Conservation (phyloP, 2,888 invertebrate species). For the Eupithecia inturbata region DNA sequence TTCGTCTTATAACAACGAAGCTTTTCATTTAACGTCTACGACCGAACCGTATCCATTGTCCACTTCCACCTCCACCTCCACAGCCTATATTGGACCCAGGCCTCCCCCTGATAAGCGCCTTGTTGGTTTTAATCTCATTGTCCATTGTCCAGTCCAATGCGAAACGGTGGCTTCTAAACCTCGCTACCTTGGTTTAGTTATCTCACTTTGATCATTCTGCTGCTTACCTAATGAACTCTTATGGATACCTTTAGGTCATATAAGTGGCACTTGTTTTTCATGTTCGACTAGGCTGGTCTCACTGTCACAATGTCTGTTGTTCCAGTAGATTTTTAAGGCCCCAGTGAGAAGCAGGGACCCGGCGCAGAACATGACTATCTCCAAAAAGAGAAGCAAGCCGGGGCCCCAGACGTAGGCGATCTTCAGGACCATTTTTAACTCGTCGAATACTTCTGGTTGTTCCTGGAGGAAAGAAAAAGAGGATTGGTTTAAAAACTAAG, state of each 20-base stretch:
- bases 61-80: no score
- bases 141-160: neutral
- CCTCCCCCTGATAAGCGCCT: no score
- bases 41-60: neutral
- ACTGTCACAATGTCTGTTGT: constrained; percentile 19
- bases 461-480: constrained; percentile 52
- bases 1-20: neutral
- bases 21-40: neutral
- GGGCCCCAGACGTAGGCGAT: constrained; percentile 58
- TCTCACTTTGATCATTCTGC: neutral
- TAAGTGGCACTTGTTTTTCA: constrained; percentile 43
- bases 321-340: constrained; percentile 36
- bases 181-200: neutral
- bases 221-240: neutral
- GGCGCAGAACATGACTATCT: constrained; percentile 46
- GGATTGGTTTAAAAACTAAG: neutral
- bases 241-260: constrained; percentile 26
- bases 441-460: constrained; percentile 58
- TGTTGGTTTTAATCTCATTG: no score
- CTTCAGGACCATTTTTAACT: constrained; percentile 50
- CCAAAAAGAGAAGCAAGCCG: constrained; percentile 46
- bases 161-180: neutral
- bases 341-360: constrained; percentile 50
- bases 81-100: no score
- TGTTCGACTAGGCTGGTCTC: constrained; percentile 24